phyloP scores from a whole-genome alignment of 1,140 invertebrate genomes.

The Leptestheria dahalacensis region DNA sequence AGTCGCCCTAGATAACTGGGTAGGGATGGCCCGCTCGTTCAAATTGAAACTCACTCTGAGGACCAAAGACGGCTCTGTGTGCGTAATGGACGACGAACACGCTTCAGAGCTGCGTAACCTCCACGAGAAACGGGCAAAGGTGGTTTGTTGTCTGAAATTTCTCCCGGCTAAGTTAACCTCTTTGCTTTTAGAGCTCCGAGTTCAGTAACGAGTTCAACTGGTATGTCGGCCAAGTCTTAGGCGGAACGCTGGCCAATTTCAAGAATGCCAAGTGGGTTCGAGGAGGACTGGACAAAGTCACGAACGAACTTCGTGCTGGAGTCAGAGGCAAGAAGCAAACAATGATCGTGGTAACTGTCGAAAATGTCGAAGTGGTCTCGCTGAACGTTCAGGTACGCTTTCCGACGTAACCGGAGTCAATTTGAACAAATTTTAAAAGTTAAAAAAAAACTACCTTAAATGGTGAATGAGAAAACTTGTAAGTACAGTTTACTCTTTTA shows the following conservation, averaged over 20 bases:
- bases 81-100: constrained; percentile 43
- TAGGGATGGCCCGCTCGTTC: constrained; percentile 41
- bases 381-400: constrained; percentile 69
- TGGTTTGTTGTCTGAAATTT: too few species aligned
- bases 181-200: neutral
- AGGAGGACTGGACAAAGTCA: constrained; percentile 15
- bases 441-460: too few species aligned
- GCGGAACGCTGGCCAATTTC: constrained; percentile 48
- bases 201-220: constrained; percentile 34
- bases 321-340: neutral
- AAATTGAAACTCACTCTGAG: constrained; percentile 28
- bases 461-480: too few species aligned
- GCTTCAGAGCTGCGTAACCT: constrained; percentile 44
- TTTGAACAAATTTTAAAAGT: too few species aligned
- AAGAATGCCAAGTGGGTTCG: constrained; percentile 64
- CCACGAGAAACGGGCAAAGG: constrained; percentile 38
- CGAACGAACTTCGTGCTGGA: neutral
- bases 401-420: constrained; percentile 50
- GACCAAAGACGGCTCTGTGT: constrained; percentile 33
- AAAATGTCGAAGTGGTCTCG: constrained; percentile 41
- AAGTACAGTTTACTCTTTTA: too few species aligned
- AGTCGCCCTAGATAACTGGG: constrained; percentile 76
- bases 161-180: neutral
- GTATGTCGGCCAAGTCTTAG: constrained; percentile 60
- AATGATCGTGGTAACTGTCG: constrained; percentile 35